Conservation (phyloP, 2,888 invertebrate species). For the Pyrrhosoma nymphula region DNA sequence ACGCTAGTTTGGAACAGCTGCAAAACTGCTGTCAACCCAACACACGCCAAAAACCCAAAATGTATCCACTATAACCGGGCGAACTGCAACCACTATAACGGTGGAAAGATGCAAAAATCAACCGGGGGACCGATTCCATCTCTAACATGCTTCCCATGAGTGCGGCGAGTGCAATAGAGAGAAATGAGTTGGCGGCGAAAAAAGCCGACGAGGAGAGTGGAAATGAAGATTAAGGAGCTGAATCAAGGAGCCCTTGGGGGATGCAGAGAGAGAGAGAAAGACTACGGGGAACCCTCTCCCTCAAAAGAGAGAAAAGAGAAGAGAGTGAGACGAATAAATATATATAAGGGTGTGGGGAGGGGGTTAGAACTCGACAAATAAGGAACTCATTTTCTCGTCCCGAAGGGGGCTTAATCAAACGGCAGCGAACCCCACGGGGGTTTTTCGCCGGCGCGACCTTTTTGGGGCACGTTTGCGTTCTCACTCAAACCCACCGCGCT, state of each 20-base stretch:
- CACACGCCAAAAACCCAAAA: too few species aligned
- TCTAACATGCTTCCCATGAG: neutral
- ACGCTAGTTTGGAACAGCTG: too few species aligned
- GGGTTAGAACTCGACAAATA: neutral
- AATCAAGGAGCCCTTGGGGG: neutral
- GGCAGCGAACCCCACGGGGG: conserved; percentile 13
- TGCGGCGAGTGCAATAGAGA: neutral
- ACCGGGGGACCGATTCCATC: neutral
- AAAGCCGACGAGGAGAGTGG: neutral
- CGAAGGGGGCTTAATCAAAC: conserved; percentile 45
- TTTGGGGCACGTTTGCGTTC: neutral
- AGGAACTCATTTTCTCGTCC: conserved; percentile 38
- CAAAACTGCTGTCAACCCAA: too few species aligned
- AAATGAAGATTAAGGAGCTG: neutral
- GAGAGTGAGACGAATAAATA: neutral
- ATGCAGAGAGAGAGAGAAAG: neutral
- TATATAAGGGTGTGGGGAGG: too few species aligned
- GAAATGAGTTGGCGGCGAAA: neutral
- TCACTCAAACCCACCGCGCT: too few species aligned
- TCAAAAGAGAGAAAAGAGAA: neutral
- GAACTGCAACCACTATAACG: too few species aligned
- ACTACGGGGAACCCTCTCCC: neutral
- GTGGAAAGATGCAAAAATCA: too few species aligned
- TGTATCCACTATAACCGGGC: too few species aligned
- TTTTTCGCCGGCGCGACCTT: conserved; percentile 9